phyloP scores from a whole-genome alignment of 2,113 vertebrate genomes.

The Poeciliopsis retropinna region DNA sequence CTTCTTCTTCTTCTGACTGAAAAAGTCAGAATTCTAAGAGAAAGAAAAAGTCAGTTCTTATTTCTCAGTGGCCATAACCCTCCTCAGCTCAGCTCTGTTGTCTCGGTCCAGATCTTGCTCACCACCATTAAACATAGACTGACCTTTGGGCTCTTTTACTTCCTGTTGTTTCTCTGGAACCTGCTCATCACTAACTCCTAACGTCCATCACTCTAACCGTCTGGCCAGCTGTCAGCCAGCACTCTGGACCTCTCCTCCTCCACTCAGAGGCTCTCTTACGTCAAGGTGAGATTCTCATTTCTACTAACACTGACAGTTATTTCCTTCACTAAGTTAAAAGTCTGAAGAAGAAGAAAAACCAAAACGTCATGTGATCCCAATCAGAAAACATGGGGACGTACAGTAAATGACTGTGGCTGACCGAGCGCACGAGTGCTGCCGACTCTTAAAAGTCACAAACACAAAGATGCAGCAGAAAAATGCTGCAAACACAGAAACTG shows the following conservation, averaged over 20 bases:
- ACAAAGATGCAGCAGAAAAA: no score
- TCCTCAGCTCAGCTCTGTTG: not conserved
- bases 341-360: not conserved
- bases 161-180: not conserved
- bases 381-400: no score
- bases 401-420: no score
- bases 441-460: no score
- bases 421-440: no score
- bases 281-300: constrained; percentile 81
- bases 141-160: not conserved
- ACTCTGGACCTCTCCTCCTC: constrained; percentile 85
- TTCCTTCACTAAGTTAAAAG: not conserved
- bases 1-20: no score
- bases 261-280: constrained; percentile 81
- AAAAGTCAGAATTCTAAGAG: no score
- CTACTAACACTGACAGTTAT: not conserved
- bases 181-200: not conserved
- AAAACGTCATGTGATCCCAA: no score
- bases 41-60: no score
- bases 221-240: constrained; percentile 87
- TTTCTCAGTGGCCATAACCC: no score
- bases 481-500: no score
- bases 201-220: constrained; percentile 35
- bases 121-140: no score
- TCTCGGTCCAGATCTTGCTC: not conserved